Evolutionary conservation across 2,888 invertebrate species (phyloP).

Genomic region (Eremobia ochroleuca): DNA sequence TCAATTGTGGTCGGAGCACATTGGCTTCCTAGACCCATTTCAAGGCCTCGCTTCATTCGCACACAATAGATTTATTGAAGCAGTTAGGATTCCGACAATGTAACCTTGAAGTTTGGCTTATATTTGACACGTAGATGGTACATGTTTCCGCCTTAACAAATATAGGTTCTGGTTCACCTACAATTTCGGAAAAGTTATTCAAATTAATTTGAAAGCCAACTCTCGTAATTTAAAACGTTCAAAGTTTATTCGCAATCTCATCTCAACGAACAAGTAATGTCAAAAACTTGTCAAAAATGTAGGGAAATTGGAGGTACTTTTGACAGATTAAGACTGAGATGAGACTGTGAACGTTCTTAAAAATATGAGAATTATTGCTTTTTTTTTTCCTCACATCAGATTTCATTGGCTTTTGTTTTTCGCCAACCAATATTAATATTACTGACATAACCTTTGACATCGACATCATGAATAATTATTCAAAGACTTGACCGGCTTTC

Average conservation of each 20-base stretch:
- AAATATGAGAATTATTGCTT: background rate
- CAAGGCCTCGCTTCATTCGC: constrained; percentile 43
- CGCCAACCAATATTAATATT: background rate
- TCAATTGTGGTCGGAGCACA: constrained; percentile 39
- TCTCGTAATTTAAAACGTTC: background rate
- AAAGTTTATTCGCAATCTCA: background rate
- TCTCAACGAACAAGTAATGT: background rate
- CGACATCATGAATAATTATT: background rate
- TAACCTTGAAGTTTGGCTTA: constrained; percentile 29
- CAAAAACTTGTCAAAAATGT: background rate
- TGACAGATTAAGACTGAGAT: background rate
- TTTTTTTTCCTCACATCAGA: background rate
- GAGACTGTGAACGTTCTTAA: background rate
- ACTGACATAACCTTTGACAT: background rate
- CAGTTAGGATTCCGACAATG: constrained; percentile 11
- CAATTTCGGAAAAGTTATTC: background rate
- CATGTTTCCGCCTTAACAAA: background rate
- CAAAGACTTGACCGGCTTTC: background rate
- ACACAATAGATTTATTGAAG: constrained; percentile 41
- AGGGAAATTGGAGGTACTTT: background rate
- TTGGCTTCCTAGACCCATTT: constrained; percentile 33
- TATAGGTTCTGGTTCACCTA: background rate
- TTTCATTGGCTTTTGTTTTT: background rate
- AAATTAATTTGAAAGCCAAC: background rate
- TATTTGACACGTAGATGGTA: background rate